Conservation (phyloP, 2,888 invertebrate species). For the Exephanes ischioxanthus region DNA sequence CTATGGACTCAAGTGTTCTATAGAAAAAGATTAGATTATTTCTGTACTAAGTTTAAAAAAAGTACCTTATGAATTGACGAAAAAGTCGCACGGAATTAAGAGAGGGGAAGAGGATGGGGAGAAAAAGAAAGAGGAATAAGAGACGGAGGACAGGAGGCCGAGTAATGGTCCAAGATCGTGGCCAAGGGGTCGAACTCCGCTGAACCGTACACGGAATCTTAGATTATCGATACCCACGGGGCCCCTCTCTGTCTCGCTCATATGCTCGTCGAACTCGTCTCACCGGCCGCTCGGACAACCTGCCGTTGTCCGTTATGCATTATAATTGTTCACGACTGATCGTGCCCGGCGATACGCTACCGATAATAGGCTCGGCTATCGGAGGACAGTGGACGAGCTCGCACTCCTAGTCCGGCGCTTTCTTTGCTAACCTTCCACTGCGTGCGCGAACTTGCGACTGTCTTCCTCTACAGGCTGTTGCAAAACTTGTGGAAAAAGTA, state of each 20-base stretch:
- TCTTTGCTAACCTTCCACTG: background rate
- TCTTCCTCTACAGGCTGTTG: conserved; percentile 42
- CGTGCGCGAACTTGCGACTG: conserved; percentile 36
- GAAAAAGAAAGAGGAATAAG: conserved; percentile 18
- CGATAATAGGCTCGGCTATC: conserved; percentile 69
- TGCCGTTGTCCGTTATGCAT: conserved; percentile 76
- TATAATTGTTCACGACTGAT: conserved; percentile 73
- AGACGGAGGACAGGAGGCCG: conserved; percentile 44
- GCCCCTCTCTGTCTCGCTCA: conserved; percentile 18
- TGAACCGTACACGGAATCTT: conserved; percentile 79
- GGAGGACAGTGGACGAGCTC: conserved; percentile 39
- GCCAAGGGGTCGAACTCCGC: conserved; percentile 75
- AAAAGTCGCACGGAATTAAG: background rate
- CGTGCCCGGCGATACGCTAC: conserved; percentile 69
- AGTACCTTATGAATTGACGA: background rate
- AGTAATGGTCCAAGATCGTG: conserved; percentile 79
- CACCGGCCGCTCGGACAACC: conserved; percentile 68
- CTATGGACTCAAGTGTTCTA: conserved; percentile 28
- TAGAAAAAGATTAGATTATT: conserved; percentile 9
- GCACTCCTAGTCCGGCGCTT: conserved; percentile 10
- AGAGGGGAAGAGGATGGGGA: background rate
- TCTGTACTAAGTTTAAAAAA: background rate
- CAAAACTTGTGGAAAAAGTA: conserved; percentile 31
- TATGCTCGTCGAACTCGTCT: conserved; percentile 70
- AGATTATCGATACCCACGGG: conserved; percentile 74